Evolutionary conservation across 2,797 vertebrate genomes (phyloP), one percentile per base, ranked within the genome.

Genomic region (Eulemur rubriventer): DNA sequence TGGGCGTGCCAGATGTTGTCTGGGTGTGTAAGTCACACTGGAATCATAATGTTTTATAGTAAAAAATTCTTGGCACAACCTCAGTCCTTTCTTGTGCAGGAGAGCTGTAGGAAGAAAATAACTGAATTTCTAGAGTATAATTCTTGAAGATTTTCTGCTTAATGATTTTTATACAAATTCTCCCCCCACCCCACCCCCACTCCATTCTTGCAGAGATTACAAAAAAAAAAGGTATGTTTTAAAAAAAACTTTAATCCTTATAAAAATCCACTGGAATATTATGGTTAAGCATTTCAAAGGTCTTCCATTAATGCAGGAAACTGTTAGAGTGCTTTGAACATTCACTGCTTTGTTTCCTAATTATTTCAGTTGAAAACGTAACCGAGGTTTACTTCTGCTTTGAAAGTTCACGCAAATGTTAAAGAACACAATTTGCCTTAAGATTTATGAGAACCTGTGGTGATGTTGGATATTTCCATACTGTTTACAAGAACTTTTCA

Each of bases 21-120:
- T 98, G 93, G 65, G 69, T 96, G 46, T 88, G 50, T 79, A 72
- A 97, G 94, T 57, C 70, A 73, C 84, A n/a, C 35, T 93, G 94
- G 87, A 88, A 97, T 96, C 94, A 94, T 96, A 97, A 96, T 88
- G 75, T 97, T 98, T 98, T 96, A 88, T 46, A 97, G 91, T 81
- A 96, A 73, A 94, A 90, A 89, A 67, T 87, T 96, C 65, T 65
- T 97, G 97, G 92, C 95, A 98, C 84, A 67, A 67, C 73, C 92
- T 98, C 93, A 97, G 70, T 52, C 30, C 97, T 97, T 97, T 91
- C 96, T 97, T 93, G n/a, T 65, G 65, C 5, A 80, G 79, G 26
- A 98, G 75, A 67, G 95, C 61, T 92, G 28, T 28, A 50, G 76
- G 85, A 48, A 96, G 97, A 96, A 97, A 41, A 69, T 79, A 92